Evolutionary conservation across 1,140 invertebrate genomes (phyloP).

Genomic region (Calliphora vicina): DNA sequence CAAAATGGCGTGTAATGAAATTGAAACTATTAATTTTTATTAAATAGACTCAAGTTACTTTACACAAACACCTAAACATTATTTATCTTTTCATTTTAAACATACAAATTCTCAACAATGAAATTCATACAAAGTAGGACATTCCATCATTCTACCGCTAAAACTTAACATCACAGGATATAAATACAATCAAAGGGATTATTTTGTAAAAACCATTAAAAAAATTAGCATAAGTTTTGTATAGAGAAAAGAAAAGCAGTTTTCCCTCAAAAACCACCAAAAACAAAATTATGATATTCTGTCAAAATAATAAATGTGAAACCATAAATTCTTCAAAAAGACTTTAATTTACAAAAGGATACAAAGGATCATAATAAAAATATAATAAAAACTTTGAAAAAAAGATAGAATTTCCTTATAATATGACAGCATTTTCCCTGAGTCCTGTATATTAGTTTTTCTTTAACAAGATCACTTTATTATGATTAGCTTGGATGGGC

Average conservation of each 20-base stretch:
- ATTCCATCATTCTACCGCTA: not conserved
- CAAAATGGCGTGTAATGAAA: too few relatives aligned
- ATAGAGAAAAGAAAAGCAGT: not conserved
- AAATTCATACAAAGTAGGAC: not conserved
- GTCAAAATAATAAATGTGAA: constrained; percentile 33
- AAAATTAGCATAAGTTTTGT: not conserved
- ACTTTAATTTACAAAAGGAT: not conserved
- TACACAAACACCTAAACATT: too few relatives aligned
- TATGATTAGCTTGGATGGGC: constrained; percentile 28
- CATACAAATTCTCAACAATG: too few relatives aligned
- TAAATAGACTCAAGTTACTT: too few relatives aligned
- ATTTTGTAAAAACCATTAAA: constrained; percentile 5
- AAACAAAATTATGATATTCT: constrained; percentile 30
- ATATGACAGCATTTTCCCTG: not conserved
- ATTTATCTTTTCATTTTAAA: too few relatives aligned
- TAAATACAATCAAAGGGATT: not conserved
- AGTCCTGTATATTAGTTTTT: not conserved
- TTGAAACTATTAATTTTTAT: too few relatives aligned
- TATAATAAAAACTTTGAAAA: not conserved
- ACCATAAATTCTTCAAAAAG: constrained; percentile 2
- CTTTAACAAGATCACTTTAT: constrained; percentile 28
- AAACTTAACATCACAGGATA: not conserved
- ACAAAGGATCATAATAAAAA: not conserved
- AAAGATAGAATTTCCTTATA: not conserved
- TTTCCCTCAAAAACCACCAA: not conserved